phyloP scores from a whole-genome alignment of 2,113 vertebrate genomes.

The Cavia aperea region DNA sequence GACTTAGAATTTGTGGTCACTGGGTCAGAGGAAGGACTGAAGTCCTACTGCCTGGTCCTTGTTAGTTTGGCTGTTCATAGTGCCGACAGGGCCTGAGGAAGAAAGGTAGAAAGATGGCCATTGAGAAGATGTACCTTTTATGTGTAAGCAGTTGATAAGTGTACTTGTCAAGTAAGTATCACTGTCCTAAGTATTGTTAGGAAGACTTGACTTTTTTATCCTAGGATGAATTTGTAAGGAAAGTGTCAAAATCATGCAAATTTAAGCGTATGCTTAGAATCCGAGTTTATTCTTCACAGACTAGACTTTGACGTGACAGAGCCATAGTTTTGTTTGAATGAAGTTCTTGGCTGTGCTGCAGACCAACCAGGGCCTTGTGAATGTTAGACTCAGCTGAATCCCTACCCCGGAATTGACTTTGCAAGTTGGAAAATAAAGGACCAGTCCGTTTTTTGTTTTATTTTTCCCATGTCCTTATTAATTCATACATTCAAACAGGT shows the following conservation, averaged over 20 bases:
- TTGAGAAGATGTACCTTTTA: background rate
- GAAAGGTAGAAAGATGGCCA: background rate
- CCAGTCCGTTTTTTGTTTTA: background rate
- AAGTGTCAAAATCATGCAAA: background rate
- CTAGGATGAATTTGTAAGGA: background rate
- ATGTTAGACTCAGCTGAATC: background rate
- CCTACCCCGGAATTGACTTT: background rate
- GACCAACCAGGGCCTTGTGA: background rate
- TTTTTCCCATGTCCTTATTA: background rate
- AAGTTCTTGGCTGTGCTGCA: background rate
- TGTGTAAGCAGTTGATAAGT: background rate
- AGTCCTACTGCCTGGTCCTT: background rate
- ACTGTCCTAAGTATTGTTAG: background rate
- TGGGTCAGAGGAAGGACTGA: background rate
- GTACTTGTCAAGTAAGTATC: background rate
- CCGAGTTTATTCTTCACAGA: background rate
- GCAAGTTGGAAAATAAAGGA: background rate
- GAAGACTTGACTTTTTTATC: background rate
- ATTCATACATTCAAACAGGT: background rate
- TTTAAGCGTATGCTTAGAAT: background rate
- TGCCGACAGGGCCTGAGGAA: background rate
- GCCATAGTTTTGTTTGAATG: background rate
- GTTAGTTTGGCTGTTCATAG: background rate
- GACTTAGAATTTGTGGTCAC: background rate
- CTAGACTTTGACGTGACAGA: background rate